Conservation (phyloP, 2,113 vertebrate species). For the Centropus unirufus region DNA sequence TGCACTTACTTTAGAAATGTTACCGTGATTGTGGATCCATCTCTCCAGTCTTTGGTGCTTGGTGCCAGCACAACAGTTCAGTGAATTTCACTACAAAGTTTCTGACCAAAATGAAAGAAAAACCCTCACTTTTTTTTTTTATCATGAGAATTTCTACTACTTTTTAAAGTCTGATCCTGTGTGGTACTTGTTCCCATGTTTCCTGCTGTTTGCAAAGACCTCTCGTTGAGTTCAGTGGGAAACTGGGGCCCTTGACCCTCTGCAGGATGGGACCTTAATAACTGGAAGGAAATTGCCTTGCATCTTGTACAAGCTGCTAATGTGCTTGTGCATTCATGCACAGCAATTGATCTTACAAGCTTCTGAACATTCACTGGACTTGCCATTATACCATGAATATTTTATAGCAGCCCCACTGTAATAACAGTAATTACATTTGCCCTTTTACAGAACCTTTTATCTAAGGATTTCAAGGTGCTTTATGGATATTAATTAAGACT, state of each 20-base stretch:
- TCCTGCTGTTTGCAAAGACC: background rate
- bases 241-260: background rate
- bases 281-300: background rate
- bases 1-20: background rate
- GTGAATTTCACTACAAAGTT: background rate
- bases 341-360: conserved; percentile 55
- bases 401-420: conserved; percentile 37
- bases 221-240: background rate
- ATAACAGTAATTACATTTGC: conserved; percentile 62
- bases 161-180: background rate
- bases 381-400: conserved; percentile 58
- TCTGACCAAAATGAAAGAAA: background rate
- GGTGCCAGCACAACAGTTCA: background rate
- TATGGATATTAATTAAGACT: conserved; percentile 41
- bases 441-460: conserved; percentile 56
- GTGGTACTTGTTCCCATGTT: background rate
- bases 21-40: background rate
- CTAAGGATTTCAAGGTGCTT: conserved; percentile 43
- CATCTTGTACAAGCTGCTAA: conserved; percentile 10
- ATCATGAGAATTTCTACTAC: background rate
- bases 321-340: conserved; percentile 46
- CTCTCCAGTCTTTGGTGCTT: background rate
- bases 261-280: background rate
- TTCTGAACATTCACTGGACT: conserved; percentile 21
- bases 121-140: rapidly evolving